A percentile compares a stretch with the other conserved stretches of the same genome.
These are phyloP conservation scores for Dipodomys merriami DNA, from an alignment of 2,113 vertebrate genomes.

Conservation along the genomic window DNA sequence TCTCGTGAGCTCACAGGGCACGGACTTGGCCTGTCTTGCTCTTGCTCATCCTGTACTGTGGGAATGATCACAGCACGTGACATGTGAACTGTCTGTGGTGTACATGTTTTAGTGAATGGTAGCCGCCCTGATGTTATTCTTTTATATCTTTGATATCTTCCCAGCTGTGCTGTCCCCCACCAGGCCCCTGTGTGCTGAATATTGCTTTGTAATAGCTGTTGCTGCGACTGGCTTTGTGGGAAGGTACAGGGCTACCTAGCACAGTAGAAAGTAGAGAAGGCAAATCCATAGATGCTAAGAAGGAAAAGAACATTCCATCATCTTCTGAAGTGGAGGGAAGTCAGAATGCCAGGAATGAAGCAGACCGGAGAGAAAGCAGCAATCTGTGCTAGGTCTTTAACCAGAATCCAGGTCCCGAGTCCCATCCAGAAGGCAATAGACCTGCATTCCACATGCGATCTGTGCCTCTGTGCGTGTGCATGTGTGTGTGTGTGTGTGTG, in stretches of 20 bases:
- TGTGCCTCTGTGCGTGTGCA: neutral
- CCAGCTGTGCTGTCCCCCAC: neutral
- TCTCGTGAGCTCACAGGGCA: rapidly evolving
- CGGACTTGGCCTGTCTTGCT: neutral
- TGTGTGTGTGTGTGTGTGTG: rapidly evolving
- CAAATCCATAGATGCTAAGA: rapidly evolving
- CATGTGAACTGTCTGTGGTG: neutral
- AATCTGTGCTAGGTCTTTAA: neutral
- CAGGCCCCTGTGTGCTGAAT: neutral
- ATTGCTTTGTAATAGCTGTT: too few species aligned
- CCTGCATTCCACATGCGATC: neutral
- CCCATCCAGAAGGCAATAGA: neutral
- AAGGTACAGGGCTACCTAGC: neutral
- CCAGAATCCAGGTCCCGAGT: neutral
- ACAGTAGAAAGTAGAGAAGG: neutral
- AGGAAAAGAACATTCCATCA: neutral
- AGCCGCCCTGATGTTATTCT: neutral
- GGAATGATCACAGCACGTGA: rapidly evolving
- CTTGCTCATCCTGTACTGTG: too few species aligned
- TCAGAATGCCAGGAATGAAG: neutral
- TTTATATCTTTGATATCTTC: neutral
- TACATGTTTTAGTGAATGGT: neutral
- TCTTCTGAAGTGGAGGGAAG: neutral
- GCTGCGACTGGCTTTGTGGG: too few species aligned
- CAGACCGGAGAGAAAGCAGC: neutral